phyloP scores from a whole-genome alignment of 2,797 vertebrate species.

The Artibeus lituratus region DNA sequence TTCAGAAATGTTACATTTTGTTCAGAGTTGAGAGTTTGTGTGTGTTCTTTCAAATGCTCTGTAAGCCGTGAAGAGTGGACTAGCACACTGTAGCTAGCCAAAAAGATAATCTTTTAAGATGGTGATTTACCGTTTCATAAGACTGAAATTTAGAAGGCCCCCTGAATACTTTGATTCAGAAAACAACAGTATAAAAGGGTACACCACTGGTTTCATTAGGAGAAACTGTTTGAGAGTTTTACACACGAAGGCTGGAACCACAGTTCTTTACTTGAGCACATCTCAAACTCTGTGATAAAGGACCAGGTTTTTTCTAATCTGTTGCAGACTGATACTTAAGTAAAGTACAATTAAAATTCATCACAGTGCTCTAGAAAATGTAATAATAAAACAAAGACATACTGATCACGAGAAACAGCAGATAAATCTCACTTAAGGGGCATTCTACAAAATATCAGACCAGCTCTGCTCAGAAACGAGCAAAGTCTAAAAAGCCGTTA shows the following conservation, averaged over 20 bases:
- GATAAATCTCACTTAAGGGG: not conserved
- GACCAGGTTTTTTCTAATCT: not conserved
- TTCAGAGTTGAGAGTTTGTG: not conserved
- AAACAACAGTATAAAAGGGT: not conserved
- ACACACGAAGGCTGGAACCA: not conserved
- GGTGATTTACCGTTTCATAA: not conserved
- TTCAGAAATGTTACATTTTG: not conserved
- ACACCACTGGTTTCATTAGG: not conserved
- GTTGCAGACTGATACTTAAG: not conserved
- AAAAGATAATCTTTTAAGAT: not conserved
- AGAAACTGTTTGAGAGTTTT: not conserved
- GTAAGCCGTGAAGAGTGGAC: not conserved
- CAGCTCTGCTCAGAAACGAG: not conserved
- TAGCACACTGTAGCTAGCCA: not conserved
- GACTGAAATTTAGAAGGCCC: not conserved
- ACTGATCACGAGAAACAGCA: not conserved
- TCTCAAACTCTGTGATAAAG: not conserved
- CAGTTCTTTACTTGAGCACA: not conserved
- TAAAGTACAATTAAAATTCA: not conserved
- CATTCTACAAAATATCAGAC: not conserved
- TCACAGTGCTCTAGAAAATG: not conserved
- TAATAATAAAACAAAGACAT: not conserved
- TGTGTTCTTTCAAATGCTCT: not conserved
- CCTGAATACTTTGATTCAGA: constrained; percentile 13
- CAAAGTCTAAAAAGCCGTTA: not conserved